Conservation (phyloP, 2,888 invertebrate species). For the Taphrorychus bicolor region DNA sequence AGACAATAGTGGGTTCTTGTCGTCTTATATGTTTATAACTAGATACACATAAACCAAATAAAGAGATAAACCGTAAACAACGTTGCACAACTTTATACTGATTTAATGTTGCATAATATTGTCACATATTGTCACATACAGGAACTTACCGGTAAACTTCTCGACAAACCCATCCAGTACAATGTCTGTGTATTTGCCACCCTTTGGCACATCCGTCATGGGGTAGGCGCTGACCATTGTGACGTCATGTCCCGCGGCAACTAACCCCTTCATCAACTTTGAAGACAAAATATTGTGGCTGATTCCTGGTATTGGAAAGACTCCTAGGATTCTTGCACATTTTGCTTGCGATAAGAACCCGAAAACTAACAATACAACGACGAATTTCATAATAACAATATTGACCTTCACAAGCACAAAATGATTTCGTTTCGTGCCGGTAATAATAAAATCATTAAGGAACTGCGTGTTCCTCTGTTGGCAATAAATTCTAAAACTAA, state of each 20-base stretch:
- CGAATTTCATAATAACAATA: not conserved
- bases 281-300: conserved; percentile 47
- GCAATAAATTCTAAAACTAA: no score
- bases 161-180: conserved; percentile 21
- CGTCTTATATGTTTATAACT: no score
- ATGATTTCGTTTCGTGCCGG: no score
- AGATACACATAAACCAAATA: no score
- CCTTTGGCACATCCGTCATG: conserved; percentile 29
- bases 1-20: no score
- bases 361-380: not conserved
- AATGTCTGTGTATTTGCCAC: conserved; percentile 34
- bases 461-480: no score
- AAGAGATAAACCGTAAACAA: no score
- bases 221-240: conserved; percentile 46
- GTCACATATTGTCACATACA: no score
- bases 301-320: conserved; percentile 45
- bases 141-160: not conserved
- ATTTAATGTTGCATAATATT: no score
- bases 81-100: no score
- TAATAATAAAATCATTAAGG: no score
- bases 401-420: not conserved
- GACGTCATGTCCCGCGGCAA: conserved; percentile 58
- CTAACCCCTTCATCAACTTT: conserved; percentile 45
- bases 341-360: not conserved
- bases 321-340: conserved; percentile 44